Evolutionary conservation across 1,140 invertebrate genomes (phyloP).

Genomic region (Pomacea maculata): DNA sequence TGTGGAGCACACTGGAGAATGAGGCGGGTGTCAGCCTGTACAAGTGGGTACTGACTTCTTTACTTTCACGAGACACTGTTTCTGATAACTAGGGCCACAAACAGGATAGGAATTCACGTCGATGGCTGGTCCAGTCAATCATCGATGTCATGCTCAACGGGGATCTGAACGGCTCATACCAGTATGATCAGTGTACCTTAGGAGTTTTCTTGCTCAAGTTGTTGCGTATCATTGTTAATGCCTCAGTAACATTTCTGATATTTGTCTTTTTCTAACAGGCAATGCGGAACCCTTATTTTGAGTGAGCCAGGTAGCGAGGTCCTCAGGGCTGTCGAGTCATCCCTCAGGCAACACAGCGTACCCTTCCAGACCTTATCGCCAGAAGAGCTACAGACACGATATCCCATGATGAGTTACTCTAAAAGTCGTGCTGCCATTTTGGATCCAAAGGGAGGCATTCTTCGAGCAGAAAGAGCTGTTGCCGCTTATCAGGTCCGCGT

Average conservation of each 20-base stretch:
- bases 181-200: too few species aligned
- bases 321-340: conserved; percentile 20
- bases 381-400: conserved; percentile 28
- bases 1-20: conserved; percentile 50
- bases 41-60: conserved; percentile 29
- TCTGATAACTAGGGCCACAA: too few species aligned
- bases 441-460: conserved; percentile 54
- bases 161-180: too few species aligned
- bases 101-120: too few species aligned
- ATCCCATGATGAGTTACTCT: conserved; percentile 48
- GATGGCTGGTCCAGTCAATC: too few species aligned
- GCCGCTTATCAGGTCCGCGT: conserved; percentile 53
- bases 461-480: conserved; percentile 56
- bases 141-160: too few species aligned
- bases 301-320: conserved; percentile 18
- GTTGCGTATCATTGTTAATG: too few species aligned
- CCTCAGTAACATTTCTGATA: too few species aligned
- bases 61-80: too few species aligned
- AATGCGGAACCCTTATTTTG: conserved; percentile 43
- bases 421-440: conserved; percentile 37
- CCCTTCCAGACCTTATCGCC: conserved; percentile 25
- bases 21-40: conserved; percentile 40
- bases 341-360: conserved; percentile 27
- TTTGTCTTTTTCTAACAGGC: conserved; percentile 19
- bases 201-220: too few species aligned